Evolutionary conservation across 2,113 vertebrate species (phyloP).

Genomic region (Brachyistius frenatus): DNA sequence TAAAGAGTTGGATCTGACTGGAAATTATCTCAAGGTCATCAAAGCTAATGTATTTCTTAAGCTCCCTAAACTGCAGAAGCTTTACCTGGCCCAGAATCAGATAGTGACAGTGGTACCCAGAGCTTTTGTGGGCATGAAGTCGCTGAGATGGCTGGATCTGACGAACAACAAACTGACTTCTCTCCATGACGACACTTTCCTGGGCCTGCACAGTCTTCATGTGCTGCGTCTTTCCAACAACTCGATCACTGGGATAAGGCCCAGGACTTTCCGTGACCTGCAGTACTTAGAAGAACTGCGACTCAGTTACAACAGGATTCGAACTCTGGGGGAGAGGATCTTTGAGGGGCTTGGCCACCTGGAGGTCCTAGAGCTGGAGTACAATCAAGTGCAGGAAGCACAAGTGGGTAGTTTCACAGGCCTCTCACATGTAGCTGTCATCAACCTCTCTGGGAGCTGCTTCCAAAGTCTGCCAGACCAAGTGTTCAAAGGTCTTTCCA

Average conservation of each 20-base stretch:
- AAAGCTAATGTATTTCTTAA: constrained; percentile 92
- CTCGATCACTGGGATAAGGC: constrained; percentile 85
- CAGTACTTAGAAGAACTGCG: constrained; percentile 94
- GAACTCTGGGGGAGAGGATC: constrained; percentile 84
- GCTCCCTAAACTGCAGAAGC: constrained; percentile 92
- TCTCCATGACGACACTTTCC: constrained; percentile 92
- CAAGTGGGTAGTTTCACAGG: constrained; percentile 87
- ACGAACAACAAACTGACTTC: constrained; percentile 90
- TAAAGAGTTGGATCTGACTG: constrained; percentile 92
- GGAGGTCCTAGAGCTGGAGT: constrained; percentile 91
- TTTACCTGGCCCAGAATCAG: constrained; percentile 93
- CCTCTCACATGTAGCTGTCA: constrained; percentile 89
- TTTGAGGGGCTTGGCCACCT: constrained; percentile 93
- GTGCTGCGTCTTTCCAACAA: constrained; percentile 95
- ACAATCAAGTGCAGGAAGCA: constrained; percentile 92
- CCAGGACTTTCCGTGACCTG: constrained; percentile 92
- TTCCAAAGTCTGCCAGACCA: constrained; percentile 87
- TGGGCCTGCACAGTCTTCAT: constrained; percentile 89
- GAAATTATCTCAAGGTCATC: constrained; percentile 90
- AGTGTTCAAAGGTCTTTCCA: constrained; percentile 89
- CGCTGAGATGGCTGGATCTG: constrained; percentile 94
- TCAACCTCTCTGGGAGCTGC: constrained; percentile 94
- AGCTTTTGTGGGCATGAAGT: constrained; percentile 92
- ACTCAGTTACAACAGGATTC: constrained; percentile 90
- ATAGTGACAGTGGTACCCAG: constrained; percentile 89